These are phyloP conservation scores for Sigmodon hispidus DNA, from an alignment of 2,113 vertebrate genomes.

Conservation along the genomic window DNA sequence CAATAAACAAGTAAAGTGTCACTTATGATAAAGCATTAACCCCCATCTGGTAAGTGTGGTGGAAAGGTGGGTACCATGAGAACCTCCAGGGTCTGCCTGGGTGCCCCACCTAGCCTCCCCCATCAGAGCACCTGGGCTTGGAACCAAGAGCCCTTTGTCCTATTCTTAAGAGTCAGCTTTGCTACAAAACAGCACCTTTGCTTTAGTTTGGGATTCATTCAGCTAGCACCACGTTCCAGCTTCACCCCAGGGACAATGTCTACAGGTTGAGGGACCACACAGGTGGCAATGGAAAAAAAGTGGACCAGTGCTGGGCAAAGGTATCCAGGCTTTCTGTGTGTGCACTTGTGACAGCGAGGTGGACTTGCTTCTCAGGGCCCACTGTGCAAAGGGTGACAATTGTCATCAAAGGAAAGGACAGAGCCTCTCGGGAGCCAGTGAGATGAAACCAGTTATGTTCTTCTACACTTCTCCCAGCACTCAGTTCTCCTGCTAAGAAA, in stretches of 20 bases:
- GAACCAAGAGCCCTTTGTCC: no score
- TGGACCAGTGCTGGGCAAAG: background rate
- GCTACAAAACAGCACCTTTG: background rate
- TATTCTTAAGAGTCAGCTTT: background rate
- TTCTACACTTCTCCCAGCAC: background rate
- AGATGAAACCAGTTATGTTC: background rate
- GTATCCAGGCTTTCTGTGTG: background rate
- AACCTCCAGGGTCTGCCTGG: background rate
- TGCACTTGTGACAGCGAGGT: background rate
- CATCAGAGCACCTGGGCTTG: background rate
- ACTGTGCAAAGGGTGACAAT: accelerated
- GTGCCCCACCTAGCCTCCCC: background rate
- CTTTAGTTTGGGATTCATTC: background rate
- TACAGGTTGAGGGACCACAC: background rate
- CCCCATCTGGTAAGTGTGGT: constrained; percentile 54
- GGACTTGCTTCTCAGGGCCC: background rate
- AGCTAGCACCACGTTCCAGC: constrained; percentile 50
- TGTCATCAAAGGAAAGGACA: background rate
- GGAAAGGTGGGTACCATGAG: constrained; percentile 70
- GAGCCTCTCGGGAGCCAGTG: background rate
- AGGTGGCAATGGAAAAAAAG: background rate
- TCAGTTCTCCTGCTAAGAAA: constrained; percentile 24
- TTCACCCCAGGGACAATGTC: background rate
- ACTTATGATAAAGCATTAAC: constrained; percentile 70
- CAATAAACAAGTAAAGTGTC: constrained; percentile 79